Evolutionary conservation across 2,797 vertebrate species (phyloP).

Genomic region (Decapterus maruadsi): DNA sequence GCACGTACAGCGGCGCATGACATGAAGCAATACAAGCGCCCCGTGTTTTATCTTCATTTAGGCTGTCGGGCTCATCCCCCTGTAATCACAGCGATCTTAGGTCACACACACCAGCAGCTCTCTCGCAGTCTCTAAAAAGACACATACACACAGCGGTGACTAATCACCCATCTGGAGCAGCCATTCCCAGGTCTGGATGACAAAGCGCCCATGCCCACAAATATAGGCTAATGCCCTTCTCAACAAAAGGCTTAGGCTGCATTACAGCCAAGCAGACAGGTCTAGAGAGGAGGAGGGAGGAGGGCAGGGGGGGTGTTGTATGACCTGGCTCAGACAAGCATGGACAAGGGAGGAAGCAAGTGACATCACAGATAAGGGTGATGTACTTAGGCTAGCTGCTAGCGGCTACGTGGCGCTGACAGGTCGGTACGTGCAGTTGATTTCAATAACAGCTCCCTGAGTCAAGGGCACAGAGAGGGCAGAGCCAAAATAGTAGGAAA

Average conservation of each 20-base stretch:
- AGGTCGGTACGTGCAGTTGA: conserved; percentile 63
- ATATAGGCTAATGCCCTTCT: conserved; percentile 81
- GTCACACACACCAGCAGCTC: conserved; percentile 46
- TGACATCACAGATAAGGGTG: conserved; percentile 71
- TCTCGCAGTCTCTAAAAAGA: conserved; percentile 33
- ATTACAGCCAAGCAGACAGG: conserved; percentile 68
- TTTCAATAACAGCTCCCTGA: conserved; percentile 69
- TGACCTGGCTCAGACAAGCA: conserved; percentile 69
- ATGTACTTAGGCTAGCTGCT: conserved; percentile 59
- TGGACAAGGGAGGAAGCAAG: conserved; percentile 64
- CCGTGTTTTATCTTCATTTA: conserved; percentile 70
- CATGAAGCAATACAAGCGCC: conserved; percentile 41
- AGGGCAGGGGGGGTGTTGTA: conserved; percentile 5
- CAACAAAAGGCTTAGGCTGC: conserved; percentile 73
- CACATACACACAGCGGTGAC: conserved; percentile 65
- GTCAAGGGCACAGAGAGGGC: conserved; percentile 75
- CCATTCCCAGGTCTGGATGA: conserved; percentile 71
- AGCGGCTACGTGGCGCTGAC: conserved; percentile 59
- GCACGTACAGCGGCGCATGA: conserved; percentile 40
- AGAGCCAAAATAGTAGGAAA: conserved; percentile 58
- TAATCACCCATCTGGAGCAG: conserved; percentile 81
- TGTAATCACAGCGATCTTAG: conserved; percentile 61
- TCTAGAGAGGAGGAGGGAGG: conserved; percentile 1
- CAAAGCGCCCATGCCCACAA: conserved; percentile 68
- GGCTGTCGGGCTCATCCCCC: conserved; percentile 39